Conservation (phyloP, 2,888 invertebrate genomes). For the Alentia gelatinosa region DNA sequence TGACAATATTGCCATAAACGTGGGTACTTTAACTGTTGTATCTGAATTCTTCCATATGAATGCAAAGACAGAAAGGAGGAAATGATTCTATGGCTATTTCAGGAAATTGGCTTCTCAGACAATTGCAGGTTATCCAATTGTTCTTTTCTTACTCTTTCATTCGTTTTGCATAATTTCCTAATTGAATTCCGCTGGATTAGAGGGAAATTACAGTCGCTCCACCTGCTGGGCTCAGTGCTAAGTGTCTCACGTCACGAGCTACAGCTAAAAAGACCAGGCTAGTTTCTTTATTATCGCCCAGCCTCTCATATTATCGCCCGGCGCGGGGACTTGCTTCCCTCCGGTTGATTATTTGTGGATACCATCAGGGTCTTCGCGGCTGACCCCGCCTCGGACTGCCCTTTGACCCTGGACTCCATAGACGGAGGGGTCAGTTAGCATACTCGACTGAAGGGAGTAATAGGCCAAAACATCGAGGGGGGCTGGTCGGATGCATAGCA, state of each 20-base stretch:
- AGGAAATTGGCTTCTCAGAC: too few relatives aligned
- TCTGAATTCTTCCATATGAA: too few relatives aligned
- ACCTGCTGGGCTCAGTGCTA: slow-evolving; percentile 1
- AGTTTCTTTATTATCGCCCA: not conserved
- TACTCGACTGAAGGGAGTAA: not conserved
- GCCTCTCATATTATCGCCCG: not conserved
- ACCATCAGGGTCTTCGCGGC: too few relatives aligned
- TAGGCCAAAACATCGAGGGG: not conserved
- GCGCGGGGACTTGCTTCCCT: not conserved
- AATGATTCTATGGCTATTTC: too few relatives aligned
- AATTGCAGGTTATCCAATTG: too few relatives aligned
- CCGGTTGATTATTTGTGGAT: not conserved
- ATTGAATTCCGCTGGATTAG: not conserved
- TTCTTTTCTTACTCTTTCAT: too few relatives aligned
- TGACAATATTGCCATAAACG: too few relatives aligned
- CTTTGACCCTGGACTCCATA: not conserved
- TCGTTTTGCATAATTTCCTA: not conserved
- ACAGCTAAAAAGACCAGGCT: not conserved
- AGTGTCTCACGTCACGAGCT: not conserved
- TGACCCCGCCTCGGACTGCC: not conserved
- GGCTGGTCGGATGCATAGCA: too few relatives aligned
- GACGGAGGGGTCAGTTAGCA: not conserved
- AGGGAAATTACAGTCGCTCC: not conserved
- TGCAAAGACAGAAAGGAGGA: too few relatives aligned
- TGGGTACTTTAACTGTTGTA: too few relatives aligned